Percentiles rank a stretch among this genome's conserved stretches.
phyloP scores from a whole-genome alignment of 2,113 vertebrate genomes.

The Colinus virginianus region DNA sequence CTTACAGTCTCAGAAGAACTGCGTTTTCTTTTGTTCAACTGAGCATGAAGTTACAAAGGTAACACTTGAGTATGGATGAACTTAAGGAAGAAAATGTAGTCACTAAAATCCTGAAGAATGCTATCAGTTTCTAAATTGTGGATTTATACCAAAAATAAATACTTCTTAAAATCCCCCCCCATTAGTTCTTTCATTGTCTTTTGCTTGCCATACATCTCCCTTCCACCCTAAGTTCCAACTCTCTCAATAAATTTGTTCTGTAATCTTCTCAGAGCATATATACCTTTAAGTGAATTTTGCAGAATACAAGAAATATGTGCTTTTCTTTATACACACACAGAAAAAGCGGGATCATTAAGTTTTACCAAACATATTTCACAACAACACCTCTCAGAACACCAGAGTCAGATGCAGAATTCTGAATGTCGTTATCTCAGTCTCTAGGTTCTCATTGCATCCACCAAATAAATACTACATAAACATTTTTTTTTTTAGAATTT shows the following conservation, averaged over 20 bases:
- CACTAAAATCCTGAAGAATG: neutral
- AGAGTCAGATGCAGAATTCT: neutral
- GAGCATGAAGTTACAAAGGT: slow-evolving; percentile 23
- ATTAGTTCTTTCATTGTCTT: neutral
- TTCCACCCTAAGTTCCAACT: neutral
- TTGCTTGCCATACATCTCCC: neutral
- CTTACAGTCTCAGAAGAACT: neutral
- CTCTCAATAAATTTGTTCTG: neutral
- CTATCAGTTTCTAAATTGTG: slow-evolving; percentile 15
- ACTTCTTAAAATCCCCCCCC: neutral
- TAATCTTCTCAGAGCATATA: neutral
- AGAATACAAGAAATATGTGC: neutral
- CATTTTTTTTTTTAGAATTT: neutral
- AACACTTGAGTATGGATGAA: slow-evolving; percentile 5
- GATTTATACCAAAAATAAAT: neutral
- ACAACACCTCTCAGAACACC: neutral
- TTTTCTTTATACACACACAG: neutral
- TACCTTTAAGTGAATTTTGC: neutral
- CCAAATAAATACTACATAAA: neutral
- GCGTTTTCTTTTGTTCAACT: slow-evolving; percentile 32
- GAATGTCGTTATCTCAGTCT: neutral
- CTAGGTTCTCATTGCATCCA: neutral
- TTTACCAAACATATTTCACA: neutral
- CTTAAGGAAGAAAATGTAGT: slow-evolving; percentile 25
- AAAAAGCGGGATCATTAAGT: neutral